A percentile compares a stretch with the other conserved stretches of the same genome.
Conservation (phyloP, 2,113 vertebrate genomes). For the Tympanuchus pallidicinctus region DNA sequence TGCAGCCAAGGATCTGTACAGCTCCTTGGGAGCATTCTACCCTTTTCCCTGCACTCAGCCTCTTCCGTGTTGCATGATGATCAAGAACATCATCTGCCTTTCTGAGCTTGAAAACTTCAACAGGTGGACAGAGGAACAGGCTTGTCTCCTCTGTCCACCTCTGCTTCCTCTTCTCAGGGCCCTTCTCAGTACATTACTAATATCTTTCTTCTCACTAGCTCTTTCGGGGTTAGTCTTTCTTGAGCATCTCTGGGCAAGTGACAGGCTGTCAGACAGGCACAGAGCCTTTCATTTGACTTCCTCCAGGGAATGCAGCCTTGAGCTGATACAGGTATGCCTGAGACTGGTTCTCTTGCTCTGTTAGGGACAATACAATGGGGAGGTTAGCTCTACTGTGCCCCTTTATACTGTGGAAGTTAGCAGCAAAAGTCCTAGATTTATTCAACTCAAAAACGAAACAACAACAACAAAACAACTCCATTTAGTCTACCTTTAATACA, state of each 20-base stretch:
- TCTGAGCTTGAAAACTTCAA: not conserved
- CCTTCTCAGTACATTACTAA: not conserved
- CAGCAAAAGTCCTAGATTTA: not conserved
- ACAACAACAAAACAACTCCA: not conserved
- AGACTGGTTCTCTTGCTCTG: not conserved
- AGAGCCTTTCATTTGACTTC: not conserved
- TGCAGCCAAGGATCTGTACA: accelerated
- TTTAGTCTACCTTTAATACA: not conserved
- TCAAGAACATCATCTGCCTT: not conserved
- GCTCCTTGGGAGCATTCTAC: not conserved
- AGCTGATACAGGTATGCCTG: not conserved
- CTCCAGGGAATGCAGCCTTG: not conserved
- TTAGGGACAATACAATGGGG: not conserved
- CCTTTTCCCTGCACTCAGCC: not conserved
- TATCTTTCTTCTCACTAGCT: not conserved
- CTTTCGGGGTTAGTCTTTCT: not conserved
- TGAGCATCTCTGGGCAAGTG: not conserved
- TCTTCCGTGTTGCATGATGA: accelerated
- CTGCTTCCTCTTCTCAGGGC: not conserved
- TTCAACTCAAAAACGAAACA: not conserved
- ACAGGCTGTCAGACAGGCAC: not conserved
- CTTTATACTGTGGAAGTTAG: not conserved
- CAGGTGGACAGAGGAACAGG: not conserved
- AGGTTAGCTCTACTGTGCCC: not conserved
- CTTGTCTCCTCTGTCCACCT: not conserved